A percentile compares a stretch with the other conserved stretches of the same genome.
These are phyloP conservation scores for Boloria selene DNA, from an alignment of 2,888 invertebrate genomes.

Conservation along the genomic window DNA sequence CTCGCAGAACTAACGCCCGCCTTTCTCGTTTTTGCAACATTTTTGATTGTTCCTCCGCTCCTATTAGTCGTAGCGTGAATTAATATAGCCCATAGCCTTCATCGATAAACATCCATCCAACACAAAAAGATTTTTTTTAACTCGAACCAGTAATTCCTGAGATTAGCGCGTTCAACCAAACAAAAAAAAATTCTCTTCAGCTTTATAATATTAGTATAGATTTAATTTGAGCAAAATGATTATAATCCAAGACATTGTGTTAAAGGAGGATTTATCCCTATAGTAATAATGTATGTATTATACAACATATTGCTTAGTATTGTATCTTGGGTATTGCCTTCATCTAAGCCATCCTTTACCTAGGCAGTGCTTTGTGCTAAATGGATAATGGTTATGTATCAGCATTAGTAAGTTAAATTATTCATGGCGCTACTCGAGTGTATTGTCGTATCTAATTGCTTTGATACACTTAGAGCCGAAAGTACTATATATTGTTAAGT, in stretches of 20 bases:
- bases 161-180: too few species aligned
- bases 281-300: slow-evolving; percentile 17
- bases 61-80: too few species aligned
- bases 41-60: too few species aligned
- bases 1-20: too few species aligned
- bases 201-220: too few species aligned
- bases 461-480: slow-evolving; percentile 25
- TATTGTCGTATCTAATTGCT: slow-evolving; percentile 37
- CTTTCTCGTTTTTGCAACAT: too few species aligned
- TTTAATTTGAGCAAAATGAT: neutral
- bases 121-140: too few species aligned
- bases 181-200: too few species aligned
- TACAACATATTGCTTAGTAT: slow-evolving; percentile 22
- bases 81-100: too few species aligned
- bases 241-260: neutral
- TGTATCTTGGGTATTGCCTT: slow-evolving; percentile 31
- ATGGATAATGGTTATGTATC: slow-evolving; percentile 40
- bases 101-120: too few species aligned
- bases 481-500: slow-evolving; percentile 18
- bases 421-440: slow-evolving; percentile 35
- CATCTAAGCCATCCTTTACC: slow-evolving; percentile 34
- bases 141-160: too few species aligned
- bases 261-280: slow-evolving; percentile 1
- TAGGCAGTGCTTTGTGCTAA: slow-evolving; percentile 36
- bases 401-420: slow-evolving; percentile 40